Evolutionary conservation across 2,888 invertebrate genomes (phyloP), one percentile per base, ranked within the genome.

Genomic region (Neocrepidodera transversa): DNA sequence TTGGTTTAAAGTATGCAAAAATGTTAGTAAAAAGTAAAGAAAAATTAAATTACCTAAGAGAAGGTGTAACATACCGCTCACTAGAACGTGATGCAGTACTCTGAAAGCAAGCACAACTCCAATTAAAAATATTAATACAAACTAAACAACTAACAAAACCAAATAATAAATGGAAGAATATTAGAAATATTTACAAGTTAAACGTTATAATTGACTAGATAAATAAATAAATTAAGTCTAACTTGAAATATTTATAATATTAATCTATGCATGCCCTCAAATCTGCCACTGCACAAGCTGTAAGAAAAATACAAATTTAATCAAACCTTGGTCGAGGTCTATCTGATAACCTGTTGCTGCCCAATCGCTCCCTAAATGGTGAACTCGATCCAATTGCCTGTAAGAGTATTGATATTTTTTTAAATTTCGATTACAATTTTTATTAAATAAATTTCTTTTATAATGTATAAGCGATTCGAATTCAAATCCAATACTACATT

Each of bases 311-410:
- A 40, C 38, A 36, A 50, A 58, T 17, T 65, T 59, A 58, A 58
- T 70, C 78, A 71, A 77, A 91, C 90, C 93, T 90, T 81, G 93
- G 92, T 78, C 93, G 85, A 61, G 86, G 85, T 74, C 88, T 85
- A 79, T 94, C 93, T 68, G 91, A 89, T 74, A 93, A 83, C 62
- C 93, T 87, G 78, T 92, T 93, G 83, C 93, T 93, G 78, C 93
- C 93, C 68, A 93, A 85, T 65, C 94, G 87, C 82, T 94, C 95
- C 77, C 94, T 86, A 84, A 93, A 93, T 72, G 93, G 92, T 71
- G 92, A 93, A 82, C 87, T 91, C 63, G 84, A 82, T 57, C 82
- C 83, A 71, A 82, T 83, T 73, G 82, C 84, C 86, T 85, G 84
- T 68, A 84, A 83, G n/a, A n/a, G 65, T 49, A 16, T 35, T 10